Percentiles rank a stretch among this genome's conserved stretches.
These are phyloP conservation scores for Gonocerus acuteangulatus DNA, from an alignment of 2,888 invertebrate species.

Conservation along the genomic window DNA sequence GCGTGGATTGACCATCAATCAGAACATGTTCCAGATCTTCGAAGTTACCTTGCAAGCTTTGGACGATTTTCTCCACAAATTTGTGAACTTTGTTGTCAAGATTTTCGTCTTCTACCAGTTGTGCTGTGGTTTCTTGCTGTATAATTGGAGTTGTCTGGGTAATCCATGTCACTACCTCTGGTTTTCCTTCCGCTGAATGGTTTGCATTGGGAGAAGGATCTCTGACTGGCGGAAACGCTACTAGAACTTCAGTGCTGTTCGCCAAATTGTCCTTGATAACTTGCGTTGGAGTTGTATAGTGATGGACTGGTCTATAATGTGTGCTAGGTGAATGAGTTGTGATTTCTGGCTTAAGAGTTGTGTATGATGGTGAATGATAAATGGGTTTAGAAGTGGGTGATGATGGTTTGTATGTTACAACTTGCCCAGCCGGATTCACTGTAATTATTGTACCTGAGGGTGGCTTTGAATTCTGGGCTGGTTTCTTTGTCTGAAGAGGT, in stretches of 20 bases:
- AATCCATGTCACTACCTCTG: slow-evolving; percentile 35
- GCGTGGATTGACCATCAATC: slow-evolving; percentile 45
- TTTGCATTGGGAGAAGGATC: slow-evolving; percentile 69
- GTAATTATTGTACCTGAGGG: slow-evolving; percentile 37
- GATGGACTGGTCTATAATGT: slow-evolving; percentile 24
- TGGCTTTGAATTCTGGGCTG: slow-evolving; percentile 28
- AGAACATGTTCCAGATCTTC: slow-evolving; percentile 72
- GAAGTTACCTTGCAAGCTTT: slow-evolving; percentile 74
- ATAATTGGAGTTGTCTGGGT: slow-evolving; percentile 44
- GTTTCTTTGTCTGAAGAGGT: slow-evolving; percentile 41
- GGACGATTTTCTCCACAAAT: slow-evolving; percentile 75
- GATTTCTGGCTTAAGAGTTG: slow-evolving; percentile 29
- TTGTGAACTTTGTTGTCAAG: slow-evolving; percentile 71
- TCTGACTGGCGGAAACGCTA: slow-evolving; percentile 77
- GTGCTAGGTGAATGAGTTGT: slow-evolving; percentile 29
- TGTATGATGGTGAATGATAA: slow-evolving; percentile 29
- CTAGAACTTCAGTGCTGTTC: slow-evolving; percentile 51
- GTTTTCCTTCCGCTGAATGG: slow-evolving; percentile 42
- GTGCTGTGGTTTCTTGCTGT: slow-evolving; percentile 65
- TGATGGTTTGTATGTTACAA: slow-evolving; percentile 35
- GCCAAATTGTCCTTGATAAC: slow-evolving; percentile 32
- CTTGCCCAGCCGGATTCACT: slow-evolving; percentile 36
- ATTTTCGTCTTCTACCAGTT: slow-evolving; percentile 70
- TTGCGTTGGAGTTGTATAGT: slow-evolving; percentile 28
- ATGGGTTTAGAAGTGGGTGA: slow-evolving; percentile 31